Conservation (phyloP, 2,113 vertebrate genomes). For the Pantherophis guttatus region DNA sequence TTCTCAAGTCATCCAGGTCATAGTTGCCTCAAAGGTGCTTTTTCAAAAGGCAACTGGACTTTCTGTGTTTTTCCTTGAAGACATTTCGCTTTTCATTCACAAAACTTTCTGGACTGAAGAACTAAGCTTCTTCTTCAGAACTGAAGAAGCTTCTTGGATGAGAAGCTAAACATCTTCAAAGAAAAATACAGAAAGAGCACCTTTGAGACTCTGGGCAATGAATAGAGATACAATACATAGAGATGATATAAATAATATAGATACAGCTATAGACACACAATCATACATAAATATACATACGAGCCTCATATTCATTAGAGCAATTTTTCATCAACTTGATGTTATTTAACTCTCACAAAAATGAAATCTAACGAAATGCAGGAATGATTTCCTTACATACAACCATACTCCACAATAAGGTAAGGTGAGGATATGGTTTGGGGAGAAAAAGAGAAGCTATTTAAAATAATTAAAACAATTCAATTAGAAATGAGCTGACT, state of each 20-base stretch:
- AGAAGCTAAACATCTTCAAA: too few species aligned
- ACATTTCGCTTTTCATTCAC: not conserved
- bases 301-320: not conserved
- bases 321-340: not conserved
- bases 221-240: too few species aligned
- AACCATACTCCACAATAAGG: not conserved
- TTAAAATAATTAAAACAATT: not conserved
- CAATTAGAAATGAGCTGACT: not conserved
- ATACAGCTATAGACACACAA: too few species aligned
- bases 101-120: not conserved
- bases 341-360: conserved; percentile 3
- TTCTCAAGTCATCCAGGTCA: not conserved
- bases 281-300: not conserved
- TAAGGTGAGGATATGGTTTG: not conserved
- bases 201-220: not conserved
- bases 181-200: not conserved
- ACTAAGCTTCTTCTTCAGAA: not conserved
- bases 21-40: not conserved
- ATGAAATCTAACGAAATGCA: not conserved
- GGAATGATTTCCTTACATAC: not conserved
- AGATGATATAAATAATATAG: too few species aligned
- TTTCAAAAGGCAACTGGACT: not conserved
- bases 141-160: not conserved
- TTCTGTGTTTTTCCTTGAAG: not conserved
- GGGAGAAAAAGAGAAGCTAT: not conserved